Conservation (phyloP, 2,797 vertebrate species). For the Sebastes itinus region DNA sequence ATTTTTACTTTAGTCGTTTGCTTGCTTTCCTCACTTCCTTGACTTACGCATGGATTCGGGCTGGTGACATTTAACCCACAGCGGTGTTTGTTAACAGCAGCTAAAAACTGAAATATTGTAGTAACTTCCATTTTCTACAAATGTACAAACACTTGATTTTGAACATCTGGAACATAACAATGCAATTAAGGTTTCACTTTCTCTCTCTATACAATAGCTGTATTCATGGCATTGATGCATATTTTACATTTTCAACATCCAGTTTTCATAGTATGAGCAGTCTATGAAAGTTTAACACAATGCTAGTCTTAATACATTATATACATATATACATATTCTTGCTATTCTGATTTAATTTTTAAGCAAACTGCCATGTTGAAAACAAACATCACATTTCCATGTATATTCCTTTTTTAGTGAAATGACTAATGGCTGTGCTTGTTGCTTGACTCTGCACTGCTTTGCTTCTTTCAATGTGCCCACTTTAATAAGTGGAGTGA, state of each 20-base stretch:
- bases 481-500: slow-evolving; percentile 34
- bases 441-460: slow-evolving; percentile 11
- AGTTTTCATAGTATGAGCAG: not conserved
- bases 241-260: not conserved
- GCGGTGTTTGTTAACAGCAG: too few relatives aligned
- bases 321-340: not conserved
- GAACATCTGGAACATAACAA: too few relatives aligned
- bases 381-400: slow-evolving; percentile 2
- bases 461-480: not conserved
- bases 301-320: not conserved
- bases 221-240: not conserved
- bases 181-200: too few relatives aligned
- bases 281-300: not conserved
- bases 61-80: too few relatives aligned
- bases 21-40: not conserved
- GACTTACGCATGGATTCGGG: not conserved
- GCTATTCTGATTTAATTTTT: not conserved
- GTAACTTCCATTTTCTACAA: too few relatives aligned
- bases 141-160: too few relatives aligned
- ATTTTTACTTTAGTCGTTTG: too few relatives aligned
- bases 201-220: too few relatives aligned
- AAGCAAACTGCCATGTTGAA: not conserved
- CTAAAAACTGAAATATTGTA: too few relatives aligned
- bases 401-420: not conserved
- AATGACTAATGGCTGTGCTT: slow-evolving; percentile 33